Conservation (phyloP, 2,888 invertebrate genomes). For the Epinotia bilunana region DNA sequence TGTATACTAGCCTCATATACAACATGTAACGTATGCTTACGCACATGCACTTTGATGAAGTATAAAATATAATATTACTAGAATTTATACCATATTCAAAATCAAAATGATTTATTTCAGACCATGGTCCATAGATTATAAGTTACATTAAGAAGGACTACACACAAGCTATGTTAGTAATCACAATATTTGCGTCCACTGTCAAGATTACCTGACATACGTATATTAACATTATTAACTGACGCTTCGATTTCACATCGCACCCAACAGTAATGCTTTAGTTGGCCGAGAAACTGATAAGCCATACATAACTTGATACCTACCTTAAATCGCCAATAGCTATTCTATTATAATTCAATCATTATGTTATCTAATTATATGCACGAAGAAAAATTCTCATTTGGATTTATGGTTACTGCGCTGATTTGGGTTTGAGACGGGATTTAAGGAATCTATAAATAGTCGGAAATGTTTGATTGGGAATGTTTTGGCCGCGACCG, state of each 20-base stretch:
- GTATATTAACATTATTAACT: no score
- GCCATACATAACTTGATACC: background rate
- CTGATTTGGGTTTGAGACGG: conserved; percentile 37
- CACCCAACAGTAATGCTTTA: conserved; percentile 10
- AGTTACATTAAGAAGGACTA: no score
- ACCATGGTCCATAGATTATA: no score
- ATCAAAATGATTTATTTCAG: no score
- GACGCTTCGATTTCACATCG: background rate
- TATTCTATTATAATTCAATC: background rate
- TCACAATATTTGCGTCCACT: no score
- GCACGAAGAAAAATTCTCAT: background rate
- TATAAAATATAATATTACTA: background rate
- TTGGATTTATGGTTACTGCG: conserved; percentile 8
- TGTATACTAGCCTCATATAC: background rate
- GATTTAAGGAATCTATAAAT: conserved; percentile 44
- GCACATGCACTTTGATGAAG: no score
- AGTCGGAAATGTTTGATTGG: conserved; percentile 43
- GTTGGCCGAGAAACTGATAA: conserved; percentile 28
- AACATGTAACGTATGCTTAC: background rate
- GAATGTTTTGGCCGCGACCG: conserved; percentile 40
- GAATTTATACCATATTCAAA: background rate
- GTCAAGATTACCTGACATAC: no score
- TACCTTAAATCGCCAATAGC: background rate
- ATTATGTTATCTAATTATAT: background rate
- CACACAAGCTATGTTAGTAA: no score